Base-by-base conservation (phyloP, 2,113 vertebrate genomes). In the Hippolais icterina region DNA sequence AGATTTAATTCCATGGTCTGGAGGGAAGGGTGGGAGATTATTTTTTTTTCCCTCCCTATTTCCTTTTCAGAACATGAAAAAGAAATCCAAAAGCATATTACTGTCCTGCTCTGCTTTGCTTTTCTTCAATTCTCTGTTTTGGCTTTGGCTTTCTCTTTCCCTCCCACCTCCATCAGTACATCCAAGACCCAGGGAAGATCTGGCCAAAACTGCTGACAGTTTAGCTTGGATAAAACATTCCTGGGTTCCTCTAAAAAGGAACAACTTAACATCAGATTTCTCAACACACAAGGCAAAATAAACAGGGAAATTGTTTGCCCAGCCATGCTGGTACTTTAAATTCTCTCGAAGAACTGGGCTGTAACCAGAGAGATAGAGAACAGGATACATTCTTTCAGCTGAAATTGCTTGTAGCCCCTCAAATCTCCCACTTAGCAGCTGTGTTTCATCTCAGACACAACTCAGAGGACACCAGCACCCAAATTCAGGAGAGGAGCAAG, bases 1-100 rank as follows among this genome's bases (percentile, higher is more conserved):
- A 83, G 95, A 97, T 97, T 95, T 93, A 60, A 79, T 95, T 94
- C 94, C 18, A 4, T 49, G 61, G 79, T 95, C 93, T 94, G 72
- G 59, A 83, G 76, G 59, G 65, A 79, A 81, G 59, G 15, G 6
- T 68, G 6, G 41, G 52, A 77, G 79, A 64, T 71, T 50, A 17
- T 85, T 54, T 9, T 63, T 44, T n/a, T 21, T 35, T 59, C 39
- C 6, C 21, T 25, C 14, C 18, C 5, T 10, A 12, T 49, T 90
- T 86, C 20, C 54, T 86, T 95, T 92, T 74, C 59, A 88, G 81
- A 89, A 52, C 29, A 56, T 18, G 24, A 54, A 83, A 41, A 72
- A 44, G 46, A 83, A 94, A 92, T 91, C 83, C 68, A 93, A 85
- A 96, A 84, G 63, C 49, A 82, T 84, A 94, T 97, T 83, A 70